phyloP scores from a whole-genome alignment of 2,797 vertebrate genomes.

The Falco novaeseelandiae region DNA sequence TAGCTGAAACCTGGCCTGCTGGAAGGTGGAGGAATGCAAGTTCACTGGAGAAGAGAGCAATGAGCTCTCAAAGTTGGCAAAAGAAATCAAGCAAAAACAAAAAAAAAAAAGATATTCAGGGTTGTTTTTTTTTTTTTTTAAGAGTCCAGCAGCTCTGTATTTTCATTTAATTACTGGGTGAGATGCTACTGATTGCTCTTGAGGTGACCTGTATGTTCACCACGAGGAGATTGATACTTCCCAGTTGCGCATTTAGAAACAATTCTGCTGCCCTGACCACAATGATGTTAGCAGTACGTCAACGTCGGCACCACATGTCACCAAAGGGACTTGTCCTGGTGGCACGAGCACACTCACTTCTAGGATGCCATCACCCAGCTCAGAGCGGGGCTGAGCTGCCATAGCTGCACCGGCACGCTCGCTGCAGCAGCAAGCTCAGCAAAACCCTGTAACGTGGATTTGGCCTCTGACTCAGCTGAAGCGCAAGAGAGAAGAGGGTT shows the following conservation, averaged over 20 bases:
- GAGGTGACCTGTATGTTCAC: not conserved
- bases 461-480: not conserved
- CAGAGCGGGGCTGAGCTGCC: not conserved
- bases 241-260: not conserved
- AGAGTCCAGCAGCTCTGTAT: not conserved
- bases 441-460: not conserved
- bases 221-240: fast-evolving
- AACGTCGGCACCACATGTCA: fast-evolving
- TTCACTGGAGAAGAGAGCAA: not conserved
- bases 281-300: fast-evolving
- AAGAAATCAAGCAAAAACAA: not conserved
- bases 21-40: not conserved
- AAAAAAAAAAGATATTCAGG: not conserved
- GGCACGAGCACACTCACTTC: fast-evolving
- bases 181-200: not conserved
- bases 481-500: not conserved
- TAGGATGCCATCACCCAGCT: not conserved
- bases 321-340: fast-evolving
- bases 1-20: not conserved
- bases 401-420: fast-evolving
- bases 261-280: not conserved
- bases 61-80: not conserved
- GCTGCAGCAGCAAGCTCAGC: not conserved
- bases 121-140: not conserved
- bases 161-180: not conserved